Base-by-base conservation (phyloP, 2,888 invertebrate species). In the Omphaloscelis lunosa region DNA sequence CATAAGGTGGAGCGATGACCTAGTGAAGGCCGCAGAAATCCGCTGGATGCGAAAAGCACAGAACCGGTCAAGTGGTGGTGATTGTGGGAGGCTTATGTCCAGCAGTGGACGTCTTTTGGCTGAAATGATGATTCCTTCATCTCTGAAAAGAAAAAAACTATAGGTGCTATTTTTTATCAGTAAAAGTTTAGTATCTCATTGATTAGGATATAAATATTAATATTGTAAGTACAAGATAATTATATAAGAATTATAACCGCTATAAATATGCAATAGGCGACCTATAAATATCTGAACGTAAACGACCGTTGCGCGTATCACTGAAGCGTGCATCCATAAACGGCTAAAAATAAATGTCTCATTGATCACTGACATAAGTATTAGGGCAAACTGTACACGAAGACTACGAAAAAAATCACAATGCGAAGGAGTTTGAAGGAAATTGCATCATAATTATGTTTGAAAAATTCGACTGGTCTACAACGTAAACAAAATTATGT, bases 311-410 rank as follows among this genome's bases (percentile, higher is more conserved):
- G 12, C 17, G 53, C 29, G 8, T 61, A 29, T 48, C 61, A 79
- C n/a, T 76, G 82, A 56, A 53, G 82, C 82, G 58, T 82, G 66
- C 65, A 53, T 81, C 58, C 75, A 34, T 72, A 75, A 66, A 66
- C 17, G 3, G 7, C 51, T 79, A 67, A 56, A 77, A 67, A 79
- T 82, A 77, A 48, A 62, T 79, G 53, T 62, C 34, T 20, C 20
- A 45, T 61, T 53, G 61, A 66, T 41, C 53, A 66, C 45, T 45
- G 45, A 45, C 45, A 12, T 45, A 41, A 9, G 9, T 41, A 74
- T 29, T 63, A 56, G 2, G 9, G 5, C 45, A n/a, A n/a, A 29
- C 45, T 53, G 48, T 15, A 73, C 29, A 59, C 11, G 34, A 51
- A 73, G 27, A 39, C 34, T 39, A 4, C 9, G 27, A 48, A 75